A percentile compares a stretch with the other conserved stretches of the same genome.
Evolutionary conservation across 2,888 invertebrate genomes (phyloP).

Genomic region (Alentia gelatinosa): DNA sequence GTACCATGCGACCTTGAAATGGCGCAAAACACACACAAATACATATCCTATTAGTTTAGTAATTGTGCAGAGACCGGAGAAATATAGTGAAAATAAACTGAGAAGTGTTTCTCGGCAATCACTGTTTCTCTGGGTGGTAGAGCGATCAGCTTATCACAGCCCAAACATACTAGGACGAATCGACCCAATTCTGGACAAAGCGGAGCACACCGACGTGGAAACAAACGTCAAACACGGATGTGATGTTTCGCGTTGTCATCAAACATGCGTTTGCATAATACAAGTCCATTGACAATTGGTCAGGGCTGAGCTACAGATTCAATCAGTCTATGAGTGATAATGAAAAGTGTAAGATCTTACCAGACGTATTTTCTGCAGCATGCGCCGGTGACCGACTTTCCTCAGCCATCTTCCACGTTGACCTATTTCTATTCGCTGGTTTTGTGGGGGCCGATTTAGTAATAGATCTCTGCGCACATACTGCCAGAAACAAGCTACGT

Average conservation of each 20-base stretch:
- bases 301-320: not conserved
- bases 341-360: constrained; percentile 39
- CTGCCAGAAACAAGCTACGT: not conserved
- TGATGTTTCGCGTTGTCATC: not conserved
- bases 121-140: not conserved
- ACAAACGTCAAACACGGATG: constrained; percentile 56
- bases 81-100: not conserved
- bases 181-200: constrained; percentile 58
- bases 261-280: not conserved
- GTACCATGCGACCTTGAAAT: constrained; percentile 54
- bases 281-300: not conserved
- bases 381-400: constrained; percentile 61
- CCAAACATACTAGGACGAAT: constrained; percentile 55
- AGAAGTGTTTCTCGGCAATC: not conserved
- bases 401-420: constrained; percentile 62
- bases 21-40: constrained; percentile 34
- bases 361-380: constrained; percentile 58
- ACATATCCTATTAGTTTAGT: not conserved
- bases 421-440: constrained; percentile 56
- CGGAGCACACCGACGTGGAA: constrained; percentile 56
- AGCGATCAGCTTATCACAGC: not conserved
- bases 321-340: not conserved
- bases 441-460: not conserved
- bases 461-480: not conserved
- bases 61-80: not conserved